Percentiles rank a stretch among this genome's conserved stretches.
phyloP scores from a whole-genome alignment of 2,797 vertebrate genomes.

The Neosalanx taihuensis region DNA sequence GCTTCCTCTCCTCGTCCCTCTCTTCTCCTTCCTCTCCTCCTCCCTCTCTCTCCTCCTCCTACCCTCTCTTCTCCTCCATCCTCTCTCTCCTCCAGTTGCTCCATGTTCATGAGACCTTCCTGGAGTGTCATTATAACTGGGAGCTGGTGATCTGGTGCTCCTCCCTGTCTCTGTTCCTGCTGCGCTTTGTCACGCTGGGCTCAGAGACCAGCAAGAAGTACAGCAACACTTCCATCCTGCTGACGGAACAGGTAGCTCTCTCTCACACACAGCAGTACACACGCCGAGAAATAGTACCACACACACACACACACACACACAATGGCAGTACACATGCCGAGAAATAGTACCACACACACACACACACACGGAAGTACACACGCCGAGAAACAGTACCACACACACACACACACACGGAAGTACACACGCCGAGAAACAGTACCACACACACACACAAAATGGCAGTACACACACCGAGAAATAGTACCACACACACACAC shows the following conservation, averaged over 20 bases:
- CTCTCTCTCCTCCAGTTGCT: constrained; percentile 75
- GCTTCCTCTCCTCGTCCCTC: neutral
- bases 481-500: too few species aligned
- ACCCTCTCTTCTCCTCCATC: neutral
- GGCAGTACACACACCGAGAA: neutral
- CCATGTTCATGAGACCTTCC: constrained; percentile 92
- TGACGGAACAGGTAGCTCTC: constrained; percentile 89
- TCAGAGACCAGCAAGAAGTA: constrained; percentile 99
- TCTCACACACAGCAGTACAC: neutral
- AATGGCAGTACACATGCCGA: neutral
- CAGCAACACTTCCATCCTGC: constrained; percentile 99
- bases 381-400: too few species aligned
- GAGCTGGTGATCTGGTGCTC: constrained; percentile 95
- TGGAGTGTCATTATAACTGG: constrained; percentile 98
- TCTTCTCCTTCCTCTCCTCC: neutral
- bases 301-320: neutral
- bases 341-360: too few species aligned
- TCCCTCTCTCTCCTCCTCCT: neutral
- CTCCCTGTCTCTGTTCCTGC: constrained; percentile 91
- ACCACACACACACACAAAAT: too few species aligned
- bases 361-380: too few species aligned
- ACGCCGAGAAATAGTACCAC: neutral
- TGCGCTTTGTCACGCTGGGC: constrained; percentile 95
- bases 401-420: too few species aligned
- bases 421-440: too few species aligned